A percentile compares a stretch with the other conserved stretches of the same genome.
These are phyloP conservation scores for Plemyria rubiginata DNA, from an alignment of 2,888 invertebrate species.

Conservation along the genomic window DNA sequence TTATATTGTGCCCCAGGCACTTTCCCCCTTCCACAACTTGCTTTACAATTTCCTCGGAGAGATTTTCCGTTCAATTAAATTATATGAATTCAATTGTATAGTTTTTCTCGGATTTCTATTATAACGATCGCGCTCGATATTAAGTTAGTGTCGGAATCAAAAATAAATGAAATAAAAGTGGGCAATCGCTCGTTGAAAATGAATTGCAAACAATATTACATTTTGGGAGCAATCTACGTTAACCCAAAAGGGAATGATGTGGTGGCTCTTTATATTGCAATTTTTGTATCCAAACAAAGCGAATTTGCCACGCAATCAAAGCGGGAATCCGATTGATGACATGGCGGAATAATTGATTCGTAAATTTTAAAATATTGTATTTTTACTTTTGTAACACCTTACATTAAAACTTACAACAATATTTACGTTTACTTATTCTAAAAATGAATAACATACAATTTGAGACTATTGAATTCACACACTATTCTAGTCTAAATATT, in stretches of 20 bases:
- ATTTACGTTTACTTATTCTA: too few species aligned
- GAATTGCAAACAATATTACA: constrained; percentile 84
- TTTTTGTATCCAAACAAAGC: constrained; percentile 85
- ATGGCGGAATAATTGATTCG: constrained; percentile 84
- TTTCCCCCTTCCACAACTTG: constrained; percentile 66
- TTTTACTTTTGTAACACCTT: constrained; percentile 69
- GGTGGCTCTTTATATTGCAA: constrained; percentile 85
- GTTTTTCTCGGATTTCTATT: constrained; percentile 62
- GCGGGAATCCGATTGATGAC: constrained; percentile 84
- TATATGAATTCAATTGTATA: constrained; percentile 69
- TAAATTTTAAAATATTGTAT: constrained; percentile 83
- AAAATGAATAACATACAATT: too few species aligned
- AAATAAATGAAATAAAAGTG: constrained; percentile 76
- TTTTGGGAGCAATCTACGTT: constrained; percentile 84
- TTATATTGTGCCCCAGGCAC: constrained; percentile 70
- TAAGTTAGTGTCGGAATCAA: constrained; percentile 70
- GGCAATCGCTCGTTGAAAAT: constrained; percentile 79
- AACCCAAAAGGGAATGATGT: constrained; percentile 85
- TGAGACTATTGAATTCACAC: too few species aligned
- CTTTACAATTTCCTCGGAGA: constrained; percentile 68
- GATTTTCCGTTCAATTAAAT: constrained; percentile 74
- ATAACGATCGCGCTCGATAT: constrained; percentile 62
- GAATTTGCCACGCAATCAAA: constrained; percentile 85
- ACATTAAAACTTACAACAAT: neutral
- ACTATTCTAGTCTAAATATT: too few species aligned